phyloP scores from a whole-genome alignment of 2,888 invertebrate genomes.

The Apamea epomidion region DNA sequence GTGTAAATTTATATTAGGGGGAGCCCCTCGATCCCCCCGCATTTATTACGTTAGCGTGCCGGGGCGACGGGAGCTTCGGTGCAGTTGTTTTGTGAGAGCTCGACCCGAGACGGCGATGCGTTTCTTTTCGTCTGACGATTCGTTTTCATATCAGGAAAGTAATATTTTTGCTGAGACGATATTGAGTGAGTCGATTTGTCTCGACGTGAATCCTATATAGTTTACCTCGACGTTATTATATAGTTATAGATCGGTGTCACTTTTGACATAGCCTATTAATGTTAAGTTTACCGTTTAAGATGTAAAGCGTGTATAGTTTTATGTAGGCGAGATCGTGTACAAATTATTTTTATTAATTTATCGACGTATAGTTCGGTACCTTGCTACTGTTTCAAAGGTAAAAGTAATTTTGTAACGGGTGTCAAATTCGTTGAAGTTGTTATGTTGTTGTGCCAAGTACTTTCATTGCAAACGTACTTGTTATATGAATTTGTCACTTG shows the following conservation, averaged over 20 bases:
- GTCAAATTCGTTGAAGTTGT: slow-evolving; percentile 73
- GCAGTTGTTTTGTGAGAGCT: slow-evolving; percentile 69
- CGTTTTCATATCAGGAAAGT: slow-evolving; percentile 83
- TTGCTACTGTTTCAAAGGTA: slow-evolving; percentile 54
- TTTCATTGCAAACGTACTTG: slow-evolving; percentile 72
- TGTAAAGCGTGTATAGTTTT: slow-evolving; percentile 86
- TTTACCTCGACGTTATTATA: slow-evolving; percentile 87
- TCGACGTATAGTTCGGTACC: slow-evolving; percentile 67
- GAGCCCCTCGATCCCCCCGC: slow-evolving; percentile 76
- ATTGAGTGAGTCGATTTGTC: slow-evolving; percentile 77
- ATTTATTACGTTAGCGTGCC: slow-evolving; percentile 74
- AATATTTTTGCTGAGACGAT: slow-evolving; percentile 81
- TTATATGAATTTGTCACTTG: slow-evolving; percentile 75
- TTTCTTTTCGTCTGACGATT: slow-evolving; percentile 75
- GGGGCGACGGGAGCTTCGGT: slow-evolving; percentile 64
- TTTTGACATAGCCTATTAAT: slow-evolving; percentile 90
- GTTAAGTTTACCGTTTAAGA: slow-evolving; percentile 87
- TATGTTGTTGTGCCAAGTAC: slow-evolving; percentile 76
- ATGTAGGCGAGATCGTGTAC: slow-evolving; percentile 85
- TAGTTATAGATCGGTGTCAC: slow-evolving; percentile 87
- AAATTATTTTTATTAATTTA: slow-evolving; percentile 84
- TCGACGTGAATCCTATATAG: slow-evolving; percentile 88
- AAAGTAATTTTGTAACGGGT: slow-evolving; percentile 66
- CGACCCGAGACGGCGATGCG: slow-evolving; percentile 67
- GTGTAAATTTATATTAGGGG: slow-evolving; percentile 72